Base-by-base conservation (phyloP, 2,113 vertebrate genomes). In the Noturus placidus region DNA sequence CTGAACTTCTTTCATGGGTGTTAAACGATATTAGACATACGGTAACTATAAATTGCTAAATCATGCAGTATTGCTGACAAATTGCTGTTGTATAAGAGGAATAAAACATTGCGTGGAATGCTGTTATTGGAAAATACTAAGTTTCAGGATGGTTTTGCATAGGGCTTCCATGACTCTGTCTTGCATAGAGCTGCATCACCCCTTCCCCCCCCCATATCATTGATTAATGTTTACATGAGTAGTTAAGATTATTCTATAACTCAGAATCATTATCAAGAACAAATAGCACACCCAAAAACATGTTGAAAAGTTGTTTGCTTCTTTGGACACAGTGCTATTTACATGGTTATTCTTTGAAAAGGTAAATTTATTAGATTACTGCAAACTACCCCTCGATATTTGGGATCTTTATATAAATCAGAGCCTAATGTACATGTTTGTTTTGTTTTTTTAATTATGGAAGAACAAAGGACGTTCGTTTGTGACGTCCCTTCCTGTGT, bases 401-500 rank as follows among this genome's bases (percentile, higher is more conserved):
- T 76, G 38, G 72, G 3, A 14, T 27, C 46, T 33, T 35, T 1
- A 22, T 11, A 57, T 35, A 25, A 35, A 81, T 81, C 56, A 6
- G 17, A 38, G 20, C 33, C 33, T 59, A 30, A 27, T 33, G 61
- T 42, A 50, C 82, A 4, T n/a, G 22, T 59, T 17, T n/a, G n/a
- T n/a, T 63, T 1, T 61, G 17, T 42, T 42, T 20, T 50, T 25
- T 50, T 17, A 7, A 30, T 57, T 25, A 61, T 52, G 50, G 70
- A 76, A 63, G 42, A 42, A 54, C 38, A 35, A 76, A 87, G 86
- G 56, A 63, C 3, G 54, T 57, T n/a, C 15, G 50, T 30, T 70
- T 70, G 70, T 79, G 69, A 56, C 72, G 42, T 38, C 42, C 65
- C 52, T 78, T 78, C 70, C 69, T 83, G 77, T 70, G 77, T 70